phyloP scores from a whole-genome alignment of 2,888 invertebrate genomes.

The Cantharis rustica region DNA sequence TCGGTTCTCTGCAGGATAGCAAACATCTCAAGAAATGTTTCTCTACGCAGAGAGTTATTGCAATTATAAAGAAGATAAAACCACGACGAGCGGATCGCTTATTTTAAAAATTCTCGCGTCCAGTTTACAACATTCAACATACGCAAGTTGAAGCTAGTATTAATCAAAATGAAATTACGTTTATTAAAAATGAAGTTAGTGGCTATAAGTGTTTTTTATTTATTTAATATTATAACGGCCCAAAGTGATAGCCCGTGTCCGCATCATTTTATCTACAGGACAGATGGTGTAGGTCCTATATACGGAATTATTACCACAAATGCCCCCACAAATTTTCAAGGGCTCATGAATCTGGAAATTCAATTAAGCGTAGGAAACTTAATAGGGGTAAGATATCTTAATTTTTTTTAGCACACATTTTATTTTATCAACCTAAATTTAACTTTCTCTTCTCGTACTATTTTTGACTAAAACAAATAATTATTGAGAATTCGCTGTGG shows the following conservation, averaged over 20 bases:
- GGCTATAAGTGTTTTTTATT: not conserved
- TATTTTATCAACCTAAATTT: not conserved
- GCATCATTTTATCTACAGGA: not conserved
- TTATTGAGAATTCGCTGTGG: too few species aligned
- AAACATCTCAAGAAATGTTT: not conserved
- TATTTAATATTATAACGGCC: not conserved
- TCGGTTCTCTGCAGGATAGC: not conserved
- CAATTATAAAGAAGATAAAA: not conserved
- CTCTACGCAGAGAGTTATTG: not conserved
- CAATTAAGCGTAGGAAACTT: not conserved
- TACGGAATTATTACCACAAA: not conserved
- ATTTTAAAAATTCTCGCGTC: not conserved
- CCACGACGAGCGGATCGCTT: not conserved
- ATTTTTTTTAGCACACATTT: not conserved
- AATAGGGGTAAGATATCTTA: not conserved
- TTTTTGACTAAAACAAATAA: too few species aligned
- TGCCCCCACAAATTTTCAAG: not conserved
- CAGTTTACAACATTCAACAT: not conserved
- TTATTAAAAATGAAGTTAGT: not conserved
- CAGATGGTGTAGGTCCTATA: not conserved
- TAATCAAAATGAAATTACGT: not conserved
- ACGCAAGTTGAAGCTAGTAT: not conserved
- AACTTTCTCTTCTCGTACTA: not conserved
- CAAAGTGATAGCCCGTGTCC: not conserved
- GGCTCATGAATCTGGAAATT: not conserved